phyloP scores from a whole-genome alignment of 2,888 invertebrate genomes.

The Polia nebulosa region DNA sequence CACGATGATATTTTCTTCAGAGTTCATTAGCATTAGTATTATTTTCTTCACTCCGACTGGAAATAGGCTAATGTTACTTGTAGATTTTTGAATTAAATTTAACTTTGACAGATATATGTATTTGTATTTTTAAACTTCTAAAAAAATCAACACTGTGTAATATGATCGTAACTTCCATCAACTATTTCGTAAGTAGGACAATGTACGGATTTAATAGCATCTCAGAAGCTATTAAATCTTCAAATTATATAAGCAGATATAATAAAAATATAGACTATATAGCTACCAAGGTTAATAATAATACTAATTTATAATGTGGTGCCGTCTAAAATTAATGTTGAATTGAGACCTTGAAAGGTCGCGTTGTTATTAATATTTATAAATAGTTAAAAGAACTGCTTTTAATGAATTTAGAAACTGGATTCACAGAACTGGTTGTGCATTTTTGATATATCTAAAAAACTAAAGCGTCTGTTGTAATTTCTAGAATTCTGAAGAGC shows the following conservation, averaged over 20 bases:
- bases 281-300: constrained; percentile 52
- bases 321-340: constrained; percentile 39
- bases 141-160: constrained; percentile 24
- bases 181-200: constrained; percentile 31
- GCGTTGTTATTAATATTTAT: constrained; percentile 33
- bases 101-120: constrained; percentile 13
- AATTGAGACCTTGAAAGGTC: constrained; percentile 54
- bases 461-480: background rate
- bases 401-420: constrained; percentile 12
- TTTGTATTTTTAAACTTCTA: constrained; percentile 19
- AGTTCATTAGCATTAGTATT: constrained; percentile 55
- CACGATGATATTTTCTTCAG: constrained; percentile 47
- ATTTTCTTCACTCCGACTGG: constrained; percentile 27
- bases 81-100: constrained; percentile 22
- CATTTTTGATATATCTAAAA: constrained; percentile 4
- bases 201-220: constrained; percentile 19
- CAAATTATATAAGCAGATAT: constrained; percentile 30
- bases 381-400: constrained; percentile 21
- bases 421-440: constrained; percentile 8
- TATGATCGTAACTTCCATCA: background rate
- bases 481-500: background rate
- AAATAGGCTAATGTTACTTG: constrained; percentile 26
- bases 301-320: constrained; percentile 50
- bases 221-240: constrained; percentile 16
- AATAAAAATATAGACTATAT: constrained; percentile 32